A percentile compares a stretch with the other conserved stretches of the same genome.
phyloP scores from a whole-genome alignment of 1,140 invertebrate species.

The Lethrus apterus region DNA sequence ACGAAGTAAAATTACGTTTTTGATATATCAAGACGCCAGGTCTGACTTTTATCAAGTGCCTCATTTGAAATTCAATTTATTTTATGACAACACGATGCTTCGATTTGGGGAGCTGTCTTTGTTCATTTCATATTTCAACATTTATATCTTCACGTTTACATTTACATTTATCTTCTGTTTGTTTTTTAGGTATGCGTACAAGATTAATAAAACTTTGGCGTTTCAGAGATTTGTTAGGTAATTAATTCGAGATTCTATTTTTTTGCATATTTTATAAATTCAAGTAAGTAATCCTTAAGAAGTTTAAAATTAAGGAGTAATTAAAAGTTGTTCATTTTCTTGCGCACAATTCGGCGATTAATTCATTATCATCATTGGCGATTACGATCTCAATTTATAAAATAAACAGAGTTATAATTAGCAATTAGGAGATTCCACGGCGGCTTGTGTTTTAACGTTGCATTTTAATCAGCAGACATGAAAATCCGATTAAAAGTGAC shows the following conservation, averaged over 20 bases:
- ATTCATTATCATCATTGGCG: conserved; percentile 40
- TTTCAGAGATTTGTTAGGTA: no score
- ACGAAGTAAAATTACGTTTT: no score
- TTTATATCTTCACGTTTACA: neutral
- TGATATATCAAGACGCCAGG: conserved; percentile 14
- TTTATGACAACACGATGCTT: conserved; percentile 21
- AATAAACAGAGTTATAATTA: conserved; percentile 41
- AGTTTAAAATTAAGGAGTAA: conserved; percentile 32
- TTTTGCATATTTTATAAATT: no score
- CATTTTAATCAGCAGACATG: conserved; percentile 38
- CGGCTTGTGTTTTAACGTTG: conserved; percentile 29
- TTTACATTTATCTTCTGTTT: no score
- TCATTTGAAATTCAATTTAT: conserved; percentile 28
- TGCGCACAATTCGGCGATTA: conserved; percentile 34
- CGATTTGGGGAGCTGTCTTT: neutral
- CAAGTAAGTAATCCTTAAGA: conserved; percentile 22
- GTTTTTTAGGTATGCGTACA: no score
- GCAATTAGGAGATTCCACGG: conserved; percentile 36
- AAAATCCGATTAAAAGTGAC: conserved; percentile 37
- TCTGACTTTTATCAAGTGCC: conserved; percentile 24
- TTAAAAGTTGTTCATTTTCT: conserved; percentile 36
- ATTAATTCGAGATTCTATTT: no score
- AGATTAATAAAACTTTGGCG: no score
- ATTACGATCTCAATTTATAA: conserved; percentile 42
- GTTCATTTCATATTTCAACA: neutral